These are phyloP conservation scores for Heteromormyrus szaboi DNA, from an alignment of 2,797 vertebrate species.

Conservation along the genomic window DNA sequence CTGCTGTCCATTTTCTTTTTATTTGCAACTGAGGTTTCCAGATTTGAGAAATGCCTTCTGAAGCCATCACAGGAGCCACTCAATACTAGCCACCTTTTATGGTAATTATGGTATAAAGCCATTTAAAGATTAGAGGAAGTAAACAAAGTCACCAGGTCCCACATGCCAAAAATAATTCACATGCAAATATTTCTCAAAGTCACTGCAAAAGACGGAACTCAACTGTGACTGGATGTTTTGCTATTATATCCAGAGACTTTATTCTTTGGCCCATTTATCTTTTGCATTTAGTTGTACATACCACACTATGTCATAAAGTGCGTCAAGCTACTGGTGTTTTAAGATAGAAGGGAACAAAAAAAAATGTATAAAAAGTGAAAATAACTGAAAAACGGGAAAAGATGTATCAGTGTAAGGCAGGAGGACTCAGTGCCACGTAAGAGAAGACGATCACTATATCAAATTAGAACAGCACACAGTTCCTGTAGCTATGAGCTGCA, in stretches of 20 bases:
- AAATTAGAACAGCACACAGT: neutral
- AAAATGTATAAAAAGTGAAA: neutral
- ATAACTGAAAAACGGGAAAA: neutral
- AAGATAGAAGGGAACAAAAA: neutral
- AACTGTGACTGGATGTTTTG: neutral
- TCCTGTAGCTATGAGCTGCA: neutral
- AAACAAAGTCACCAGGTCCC: neutral
- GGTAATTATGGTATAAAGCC: neutral
- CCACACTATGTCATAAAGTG: neutral
- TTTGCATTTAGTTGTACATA: neutral
- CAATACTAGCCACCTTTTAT: neutral
- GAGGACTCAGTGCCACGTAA: neutral
- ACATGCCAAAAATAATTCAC: neutral
- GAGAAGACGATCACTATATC: neutral
- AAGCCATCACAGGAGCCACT: neutral
- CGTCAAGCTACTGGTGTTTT: neutral
- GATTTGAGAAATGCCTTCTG: neutral
- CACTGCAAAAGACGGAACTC: neutral
- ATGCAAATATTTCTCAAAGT: neutral
- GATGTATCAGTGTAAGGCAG: neutral
- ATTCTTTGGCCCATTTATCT: neutral
- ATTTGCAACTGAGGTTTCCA: neutral
- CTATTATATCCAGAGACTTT: neutral
- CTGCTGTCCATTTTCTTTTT: neutral
- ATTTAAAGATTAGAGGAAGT: neutral